phyloP scores from a whole-genome alignment of 2,888 invertebrate species.

The Noctua fimbriata region DNA sequence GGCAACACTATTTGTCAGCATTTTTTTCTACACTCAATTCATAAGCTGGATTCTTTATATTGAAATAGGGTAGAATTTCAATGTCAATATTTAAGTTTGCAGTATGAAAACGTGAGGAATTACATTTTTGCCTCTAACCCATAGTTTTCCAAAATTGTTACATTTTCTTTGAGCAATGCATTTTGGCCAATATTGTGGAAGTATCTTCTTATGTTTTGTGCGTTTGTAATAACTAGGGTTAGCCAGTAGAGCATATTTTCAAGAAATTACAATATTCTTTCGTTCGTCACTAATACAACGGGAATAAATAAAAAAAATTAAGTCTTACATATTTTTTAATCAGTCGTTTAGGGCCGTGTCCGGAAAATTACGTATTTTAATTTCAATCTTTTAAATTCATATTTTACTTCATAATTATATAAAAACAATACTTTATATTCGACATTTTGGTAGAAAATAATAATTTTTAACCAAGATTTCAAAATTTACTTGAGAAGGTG shows the following conservation, averaged over 20 bases:
- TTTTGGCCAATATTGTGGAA: constrained; percentile 33
- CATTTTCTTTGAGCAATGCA: constrained; percentile 42
- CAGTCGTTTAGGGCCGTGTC: constrained; percentile 68
- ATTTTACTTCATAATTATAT: background rate
- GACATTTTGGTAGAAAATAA: background rate
- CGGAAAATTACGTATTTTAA: constrained; percentile 62
- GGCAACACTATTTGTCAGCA: background rate
- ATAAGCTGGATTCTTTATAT: background rate
- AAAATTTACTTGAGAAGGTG: background rate
- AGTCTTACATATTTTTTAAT: constrained; percentile 68
- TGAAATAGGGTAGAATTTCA: too few relatives aligned
- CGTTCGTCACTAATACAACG: constrained; percentile 49
- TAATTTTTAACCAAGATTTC: background rate
- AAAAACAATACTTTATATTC: background rate
- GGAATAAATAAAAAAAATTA: constrained; percentile 64
- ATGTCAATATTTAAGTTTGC: background rate
- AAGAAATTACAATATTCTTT: constrained; percentile 22
- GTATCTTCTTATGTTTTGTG: constrained; percentile 26
- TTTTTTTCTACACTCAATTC: background rate
- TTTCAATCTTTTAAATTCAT: constrained; percentile 24
- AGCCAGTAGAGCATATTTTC: constrained; percentile 25
- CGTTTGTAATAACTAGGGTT: constrained; percentile 19
- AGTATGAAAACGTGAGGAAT: constrained; percentile 3
- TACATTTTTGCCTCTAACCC: constrained; percentile 2
- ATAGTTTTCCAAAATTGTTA: constrained; percentile 7